Conservation (phyloP, 2,888 invertebrate genomes). For the Pachymerium ferrugineum region DNA sequence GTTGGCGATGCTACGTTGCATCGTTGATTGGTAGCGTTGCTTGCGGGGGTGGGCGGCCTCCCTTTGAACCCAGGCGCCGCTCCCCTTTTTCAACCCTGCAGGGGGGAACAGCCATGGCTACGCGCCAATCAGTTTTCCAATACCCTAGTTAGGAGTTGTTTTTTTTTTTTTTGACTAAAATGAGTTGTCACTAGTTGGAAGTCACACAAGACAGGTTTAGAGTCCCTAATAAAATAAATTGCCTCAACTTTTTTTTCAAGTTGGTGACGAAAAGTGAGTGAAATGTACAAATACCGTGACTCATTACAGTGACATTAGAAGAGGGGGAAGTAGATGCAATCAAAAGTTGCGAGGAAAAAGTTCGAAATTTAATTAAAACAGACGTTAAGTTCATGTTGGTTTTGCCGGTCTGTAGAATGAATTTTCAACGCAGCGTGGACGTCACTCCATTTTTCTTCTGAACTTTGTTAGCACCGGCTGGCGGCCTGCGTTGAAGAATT, state of each 20-base stretch:
- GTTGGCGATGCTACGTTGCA: background rate
- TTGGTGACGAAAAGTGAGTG: too few species aligned
- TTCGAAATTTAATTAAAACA: background rate
- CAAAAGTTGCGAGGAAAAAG: background rate
- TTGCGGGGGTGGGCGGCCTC: slow-evolving; percentile 1
- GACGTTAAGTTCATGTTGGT: background rate
- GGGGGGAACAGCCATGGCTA: slow-evolving; percentile 1
- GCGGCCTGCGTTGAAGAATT: slow-evolving; percentile 1
- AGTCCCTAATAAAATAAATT: too few species aligned
- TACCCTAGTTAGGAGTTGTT: background rate
- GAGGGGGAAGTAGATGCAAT: too few species aligned
- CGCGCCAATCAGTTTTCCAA: slow-evolving; percentile 4
- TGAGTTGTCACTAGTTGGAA: background rate
- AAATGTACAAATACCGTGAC: too few species aligned
- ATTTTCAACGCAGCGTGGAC: background rate
- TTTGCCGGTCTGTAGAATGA: background rate
- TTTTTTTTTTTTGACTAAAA: background rate
- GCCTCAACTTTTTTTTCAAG: background rate
- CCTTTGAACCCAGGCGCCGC: background rate
- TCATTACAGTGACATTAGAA: too few species aligned
- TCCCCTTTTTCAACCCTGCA: background rate
- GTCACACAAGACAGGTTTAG: too few species aligned
- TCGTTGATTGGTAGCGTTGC: slow-evolving; percentile 4
- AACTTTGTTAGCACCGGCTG: slow-evolving; percentile 3
- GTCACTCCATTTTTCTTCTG: background rate